phyloP scores from a whole-genome alignment of 2,888 invertebrate genomes.

The Mimachlamys varia region DNA sequence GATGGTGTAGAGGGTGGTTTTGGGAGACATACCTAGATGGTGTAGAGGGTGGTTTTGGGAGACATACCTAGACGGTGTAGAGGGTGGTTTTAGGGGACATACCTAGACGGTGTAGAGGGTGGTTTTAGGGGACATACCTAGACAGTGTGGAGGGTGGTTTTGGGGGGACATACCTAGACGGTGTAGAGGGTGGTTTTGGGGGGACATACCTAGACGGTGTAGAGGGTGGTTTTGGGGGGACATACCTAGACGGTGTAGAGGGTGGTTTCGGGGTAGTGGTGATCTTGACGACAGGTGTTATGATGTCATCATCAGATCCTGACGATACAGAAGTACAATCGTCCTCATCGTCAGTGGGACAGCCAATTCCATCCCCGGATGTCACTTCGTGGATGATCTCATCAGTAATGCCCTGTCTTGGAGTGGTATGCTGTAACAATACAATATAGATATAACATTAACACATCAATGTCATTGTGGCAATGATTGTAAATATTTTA shows the following conservation, averaged over 20 bases:
- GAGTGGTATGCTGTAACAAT: slow-evolving; percentile 70
- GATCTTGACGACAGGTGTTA: slow-evolving; percentile 93
- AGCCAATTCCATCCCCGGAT: slow-evolving; percentile 93
- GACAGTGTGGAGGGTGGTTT: no score
- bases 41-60: no score
- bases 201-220: neutral
- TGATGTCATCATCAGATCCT: slow-evolving; percentile 91
- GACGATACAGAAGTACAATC: slow-evolving; percentile 92
- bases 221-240: neutral
- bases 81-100: no score
- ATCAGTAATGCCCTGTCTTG: slow-evolving; percentile 84
- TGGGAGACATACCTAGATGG: no score
- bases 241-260: slow-evolving; percentile 39
- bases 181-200: no score
- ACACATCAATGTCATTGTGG: no score
- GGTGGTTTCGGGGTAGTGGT: slow-evolving; percentile 83
- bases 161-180: no score
- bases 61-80: no score
- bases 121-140: no score
- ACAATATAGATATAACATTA: slow-evolving; percentile 8
- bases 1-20: no score
- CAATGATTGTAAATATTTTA: no score
- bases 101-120: no score
- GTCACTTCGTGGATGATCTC: slow-evolving; percentile 91
- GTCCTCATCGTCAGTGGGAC: slow-evolving; percentile 95